Evolutionary conservation across 2,113 vertebrate genomes (phyloP), one percentile per base, ranked within the genome.

Genomic region (Sakesphorus luctuosus): DNA sequence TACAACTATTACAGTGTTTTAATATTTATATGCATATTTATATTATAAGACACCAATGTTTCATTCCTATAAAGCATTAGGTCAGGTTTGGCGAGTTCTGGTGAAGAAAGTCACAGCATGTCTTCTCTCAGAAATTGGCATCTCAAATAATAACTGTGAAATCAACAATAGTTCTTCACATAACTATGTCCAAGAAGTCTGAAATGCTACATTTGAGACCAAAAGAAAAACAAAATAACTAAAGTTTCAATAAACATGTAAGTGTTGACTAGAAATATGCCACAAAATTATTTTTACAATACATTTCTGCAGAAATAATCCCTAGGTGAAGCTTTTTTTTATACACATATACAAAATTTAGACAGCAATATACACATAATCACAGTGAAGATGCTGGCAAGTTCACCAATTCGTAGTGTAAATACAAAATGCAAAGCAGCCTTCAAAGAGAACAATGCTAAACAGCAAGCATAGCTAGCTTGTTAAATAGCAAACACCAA

Each of bases 311-410:
- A 97, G 98, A 98, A 98, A 98, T 98, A 97, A 98, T 97, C 96
- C 98, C 97, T 98, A 98, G 75, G 97, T 98, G 97, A 98, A 98
- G 98, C 98, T 95, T 97, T 67, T 96, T 97, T 98, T 98, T 98
- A 97, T 98, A 98, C 98, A 98, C 98, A 98, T 98, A 98, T 98
- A 98, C 97, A 98, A 98, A 98, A 98, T 98, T 99, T 98, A 98
- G 98, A 99, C 98, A 99, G 98, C 98, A 99, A 99, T 98, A 98
- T 98, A 99, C 98, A 98, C 97, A 98, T 98, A 95, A 97, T 99
- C 99, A 99, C 99, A 99, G 99, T 99, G 98, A 98, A 98, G 98
- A 98, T 95, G 83, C 97, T 98, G 98, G 98, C 98, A 98, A 98
- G 94, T 98, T 98, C 98, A 98, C 98, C 96, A 97, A 97, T 98